phyloP scores from a whole-genome alignment of 1,140 invertebrate genomes.

The Bombus balteatus region DNA sequence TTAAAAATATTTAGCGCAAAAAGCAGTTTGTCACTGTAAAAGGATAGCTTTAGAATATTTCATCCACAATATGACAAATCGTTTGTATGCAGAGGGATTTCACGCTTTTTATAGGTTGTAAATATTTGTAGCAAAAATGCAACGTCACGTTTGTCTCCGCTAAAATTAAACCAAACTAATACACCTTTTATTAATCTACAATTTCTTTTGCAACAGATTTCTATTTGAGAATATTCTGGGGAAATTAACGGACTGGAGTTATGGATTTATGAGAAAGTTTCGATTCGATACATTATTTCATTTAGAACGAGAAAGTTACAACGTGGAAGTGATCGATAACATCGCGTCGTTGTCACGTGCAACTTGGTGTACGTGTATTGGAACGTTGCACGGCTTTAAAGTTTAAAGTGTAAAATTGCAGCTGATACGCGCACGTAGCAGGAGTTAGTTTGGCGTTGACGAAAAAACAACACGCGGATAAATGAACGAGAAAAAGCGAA shows the following conservation, averaged over 20 bases:
- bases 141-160: neutral
- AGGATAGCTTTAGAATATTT: neutral
- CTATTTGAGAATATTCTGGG: neutral
- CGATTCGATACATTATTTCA: neutral
- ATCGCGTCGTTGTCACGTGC: neutral
- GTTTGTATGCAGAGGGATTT: neutral
- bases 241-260: neutral
- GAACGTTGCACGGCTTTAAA: neutral
- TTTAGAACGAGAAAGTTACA: neutral
- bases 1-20: neutral
- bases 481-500: neutral
- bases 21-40: too few relatives aligned
- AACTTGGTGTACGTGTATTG: neutral
- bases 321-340: slow-evolving; percentile 4
- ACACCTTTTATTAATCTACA: neutral
- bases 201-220: too few relatives aligned
- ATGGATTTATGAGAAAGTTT: neutral
- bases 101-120: neutral
- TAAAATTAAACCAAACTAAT: neutral
- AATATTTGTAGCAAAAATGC: neutral
- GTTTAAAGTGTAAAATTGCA: neutral
- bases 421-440: neutral
- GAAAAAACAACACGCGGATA: neutral
- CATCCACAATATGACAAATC: neutral
- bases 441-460: neutral